A percentile compares a stretch with the other conserved stretches of the same genome.
Evolutionary conservation across 2,113 vertebrate species (phyloP).

Genomic region (Odocoileus virginianus): DNA sequence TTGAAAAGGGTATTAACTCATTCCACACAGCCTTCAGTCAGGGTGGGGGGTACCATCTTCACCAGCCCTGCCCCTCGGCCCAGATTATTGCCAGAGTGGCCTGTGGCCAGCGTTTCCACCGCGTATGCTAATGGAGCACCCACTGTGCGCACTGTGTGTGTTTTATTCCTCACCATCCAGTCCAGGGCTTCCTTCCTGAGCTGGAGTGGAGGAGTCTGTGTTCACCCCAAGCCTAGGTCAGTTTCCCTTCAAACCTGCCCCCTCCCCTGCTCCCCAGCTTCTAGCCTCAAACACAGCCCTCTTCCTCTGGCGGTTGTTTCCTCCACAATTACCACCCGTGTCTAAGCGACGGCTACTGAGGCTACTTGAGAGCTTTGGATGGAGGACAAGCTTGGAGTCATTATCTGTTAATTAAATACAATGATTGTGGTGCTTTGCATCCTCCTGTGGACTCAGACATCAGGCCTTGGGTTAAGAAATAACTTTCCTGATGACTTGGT

Average conservation of each 20-base stretch:
- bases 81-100: rapidly evolving
- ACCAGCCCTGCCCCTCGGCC: not conserved
- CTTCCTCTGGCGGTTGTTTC: not conserved
- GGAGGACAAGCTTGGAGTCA: not conserved
- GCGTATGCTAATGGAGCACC: rapidly evolving
- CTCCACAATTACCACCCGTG: not conserved
- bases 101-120: not conserved
- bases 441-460: not conserved
- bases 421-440: not conserved
- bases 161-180: not conserved
- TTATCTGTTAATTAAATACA: not conserved
- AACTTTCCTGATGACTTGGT: not conserved
- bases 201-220: not conserved
- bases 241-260: not conserved
- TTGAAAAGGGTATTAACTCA: not conserved
- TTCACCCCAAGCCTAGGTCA: not conserved
- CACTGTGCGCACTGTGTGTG: not conserved
- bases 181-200: not conserved
- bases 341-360: not conserved
- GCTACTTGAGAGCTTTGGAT: not conserved
- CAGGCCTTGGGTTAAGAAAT: not conserved
- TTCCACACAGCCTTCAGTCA: not conserved
- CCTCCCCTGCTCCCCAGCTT: not conserved
- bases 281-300: not conserved
- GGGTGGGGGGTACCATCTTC: not conserved